Conservation (phyloP, 2,113 vertebrate species). For the Triplophysa tibetana region DNA sequence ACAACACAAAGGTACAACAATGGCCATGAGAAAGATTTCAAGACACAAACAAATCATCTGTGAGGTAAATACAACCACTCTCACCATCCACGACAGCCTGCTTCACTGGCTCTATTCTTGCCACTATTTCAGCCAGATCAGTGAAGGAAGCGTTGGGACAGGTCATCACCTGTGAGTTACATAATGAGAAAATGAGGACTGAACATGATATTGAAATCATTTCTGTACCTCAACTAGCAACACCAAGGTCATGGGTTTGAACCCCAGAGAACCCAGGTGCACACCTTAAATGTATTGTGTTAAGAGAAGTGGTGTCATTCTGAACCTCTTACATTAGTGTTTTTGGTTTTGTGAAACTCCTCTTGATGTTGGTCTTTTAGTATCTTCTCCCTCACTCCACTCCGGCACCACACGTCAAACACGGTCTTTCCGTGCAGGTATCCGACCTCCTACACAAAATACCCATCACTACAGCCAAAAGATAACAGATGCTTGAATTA, state of each 20-base stretch:
- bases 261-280: no score
- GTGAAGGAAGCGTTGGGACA: slow-evolving; percentile 93
- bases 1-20: slow-evolving; percentile 10
- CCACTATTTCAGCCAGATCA: slow-evolving; percentile 93
- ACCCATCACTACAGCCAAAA: neutral
- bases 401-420: slow-evolving; percentile 88
- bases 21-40: neutral
- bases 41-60: neutral
- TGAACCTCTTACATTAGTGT: slow-evolving; percentile 74
- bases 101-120: slow-evolving; percentile 87
- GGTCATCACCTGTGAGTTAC: slow-evolving; percentile 76
- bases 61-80: slow-evolving; percentile 41
- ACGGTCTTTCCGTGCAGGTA: slow-evolving; percentile 88
- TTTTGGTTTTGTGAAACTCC: slow-evolving; percentile 81
- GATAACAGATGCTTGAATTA: neutral
- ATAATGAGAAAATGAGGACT: neutral
- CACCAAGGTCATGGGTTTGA: no score
- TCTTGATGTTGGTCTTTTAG: slow-evolving; percentile 84
- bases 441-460: slow-evolving; percentile 82
- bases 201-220: no score
- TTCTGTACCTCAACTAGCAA: no score
- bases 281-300: no score
- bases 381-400: slow-evolving; percentile 87
- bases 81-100: slow-evolving; percentile 76
- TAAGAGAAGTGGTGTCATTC: neutral